phyloP scores from a whole-genome alignment of 2,888 invertebrate genomes.

The Mactromeris polynyma region DNA sequence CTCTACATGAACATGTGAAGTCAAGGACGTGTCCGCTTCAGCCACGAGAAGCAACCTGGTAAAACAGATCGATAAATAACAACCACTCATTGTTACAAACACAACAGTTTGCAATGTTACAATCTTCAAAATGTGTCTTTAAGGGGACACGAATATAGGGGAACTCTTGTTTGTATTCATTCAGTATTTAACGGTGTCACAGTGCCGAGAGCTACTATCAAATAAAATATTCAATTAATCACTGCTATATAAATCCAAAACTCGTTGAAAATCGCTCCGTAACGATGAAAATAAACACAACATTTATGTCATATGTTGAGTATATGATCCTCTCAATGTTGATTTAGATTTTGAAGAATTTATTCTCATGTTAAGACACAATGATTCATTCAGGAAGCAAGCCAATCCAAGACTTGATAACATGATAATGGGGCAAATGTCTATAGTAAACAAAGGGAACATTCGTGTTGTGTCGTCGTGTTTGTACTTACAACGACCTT shows the following conservation, averaged over 20 bases:
- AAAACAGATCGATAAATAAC: no score
- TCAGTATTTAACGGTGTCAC: constrained; percentile 5
- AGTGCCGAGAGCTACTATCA: constrained; percentile 8
- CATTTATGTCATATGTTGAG: background rate
- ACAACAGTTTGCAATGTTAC: background rate
- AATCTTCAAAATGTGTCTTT: background rate
- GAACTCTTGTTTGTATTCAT: background rate
- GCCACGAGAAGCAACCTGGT: no score
- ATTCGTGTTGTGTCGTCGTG: background rate
- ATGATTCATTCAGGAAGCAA: background rate
- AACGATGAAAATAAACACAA: constrained; percentile 18
- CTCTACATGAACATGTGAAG: no score
- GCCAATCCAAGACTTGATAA: background rate
- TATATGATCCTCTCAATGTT: background rate
- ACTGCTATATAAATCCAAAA: constrained; percentile 11
- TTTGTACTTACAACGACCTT: no score
- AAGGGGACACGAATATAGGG: background rate
- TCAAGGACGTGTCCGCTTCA: no score
- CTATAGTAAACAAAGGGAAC: background rate
- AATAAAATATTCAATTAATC: constrained; percentile 30
- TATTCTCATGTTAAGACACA: background rate
- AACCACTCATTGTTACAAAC: no score
- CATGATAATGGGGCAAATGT: background rate
- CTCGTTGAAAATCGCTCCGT: background rate
- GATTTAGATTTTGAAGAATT: background rate